Percentiles rank a stretch among this genome's conserved stretches.
Conservation (phyloP, 2,797 vertebrate genomes). For the Onychomys torridus region DNA sequence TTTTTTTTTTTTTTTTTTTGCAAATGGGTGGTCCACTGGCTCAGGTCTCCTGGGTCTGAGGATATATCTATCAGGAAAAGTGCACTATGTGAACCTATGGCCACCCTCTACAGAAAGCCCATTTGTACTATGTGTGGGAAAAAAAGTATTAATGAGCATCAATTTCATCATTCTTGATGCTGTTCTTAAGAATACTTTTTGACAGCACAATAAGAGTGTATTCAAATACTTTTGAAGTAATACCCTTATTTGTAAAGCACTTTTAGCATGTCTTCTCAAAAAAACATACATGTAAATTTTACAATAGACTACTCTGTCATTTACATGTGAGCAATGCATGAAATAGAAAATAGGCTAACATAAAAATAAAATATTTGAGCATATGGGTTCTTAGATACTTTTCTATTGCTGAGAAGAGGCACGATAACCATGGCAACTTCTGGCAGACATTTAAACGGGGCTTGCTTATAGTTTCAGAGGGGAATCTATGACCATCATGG, state of each 20-base stretch:
- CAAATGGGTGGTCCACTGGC: background rate
- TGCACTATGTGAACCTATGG: no score
- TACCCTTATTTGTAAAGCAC: background rate
- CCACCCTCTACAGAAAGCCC: background rate
- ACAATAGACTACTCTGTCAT: background rate
- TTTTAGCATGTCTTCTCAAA: background rate
- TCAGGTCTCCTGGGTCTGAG: constrained; percentile 11
- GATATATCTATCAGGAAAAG: background rate
- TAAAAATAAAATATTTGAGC: constrained; percentile 35
- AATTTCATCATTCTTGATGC: background rate
- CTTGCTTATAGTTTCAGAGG: background rate
- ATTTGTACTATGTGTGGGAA: background rate
- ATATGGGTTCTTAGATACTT: background rate
- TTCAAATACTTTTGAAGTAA: background rate
- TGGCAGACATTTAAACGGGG: background rate
- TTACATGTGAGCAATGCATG: background rate
- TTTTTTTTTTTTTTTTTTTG: background rate
- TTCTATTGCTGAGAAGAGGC: background rate
- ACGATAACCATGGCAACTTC: background rate
- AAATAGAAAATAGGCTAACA: constrained; percentile 19
- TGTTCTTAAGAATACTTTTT: background rate
- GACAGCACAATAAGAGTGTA: background rate
- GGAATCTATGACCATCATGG: background rate
- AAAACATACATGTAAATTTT: background rate
- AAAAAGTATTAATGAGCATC: background rate